A percentile compares a stretch with the other conserved stretches of the same genome.
Conservation (phyloP, 2,888 invertebrate genomes). For the Dynastes hyllus region DNA sequence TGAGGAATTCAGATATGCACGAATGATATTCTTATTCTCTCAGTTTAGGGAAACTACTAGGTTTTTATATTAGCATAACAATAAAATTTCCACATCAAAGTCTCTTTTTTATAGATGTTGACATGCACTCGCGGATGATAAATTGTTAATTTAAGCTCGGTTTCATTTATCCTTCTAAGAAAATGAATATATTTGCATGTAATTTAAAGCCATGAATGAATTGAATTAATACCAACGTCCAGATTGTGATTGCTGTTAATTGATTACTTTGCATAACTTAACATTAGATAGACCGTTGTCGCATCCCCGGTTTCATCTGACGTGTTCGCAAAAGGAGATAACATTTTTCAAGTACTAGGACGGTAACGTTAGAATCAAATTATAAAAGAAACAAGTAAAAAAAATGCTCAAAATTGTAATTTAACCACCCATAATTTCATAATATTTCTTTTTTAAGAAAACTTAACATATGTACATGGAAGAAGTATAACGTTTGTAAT, state of each 20-base stretch:
- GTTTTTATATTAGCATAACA: slow-evolving; percentile 37
- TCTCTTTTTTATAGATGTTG: slow-evolving; percentile 31
- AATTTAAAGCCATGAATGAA: slow-evolving; percentile 51
- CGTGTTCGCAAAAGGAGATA: background rate
- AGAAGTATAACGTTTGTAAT: too few relatives aligned
- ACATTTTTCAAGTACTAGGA: too few relatives aligned
- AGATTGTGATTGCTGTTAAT: slow-evolving; percentile 46
- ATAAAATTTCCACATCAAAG: slow-evolving; percentile 41
- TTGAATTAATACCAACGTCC: slow-evolving; percentile 49
- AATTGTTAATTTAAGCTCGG: slow-evolving; percentile 45
- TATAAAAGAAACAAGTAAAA: too few relatives aligned
- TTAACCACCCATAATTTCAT: too few relatives aligned
- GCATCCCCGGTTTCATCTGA: background rate
- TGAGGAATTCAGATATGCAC: too few relatives aligned
- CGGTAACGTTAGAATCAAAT: too few relatives aligned
- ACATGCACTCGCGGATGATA: slow-evolving; percentile 38
- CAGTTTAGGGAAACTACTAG: background rate
- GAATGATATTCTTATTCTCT: too few relatives aligned
- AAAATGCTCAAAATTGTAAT: too few relatives aligned
- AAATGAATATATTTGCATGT: slow-evolving; percentile 54
- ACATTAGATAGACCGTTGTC: background rate
- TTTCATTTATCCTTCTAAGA: slow-evolving; percentile 46
- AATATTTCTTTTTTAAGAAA: too few relatives aligned
- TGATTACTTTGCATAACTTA: slow-evolving; percentile 49
- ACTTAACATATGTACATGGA: too few relatives aligned